Evolutionary conservation across 1,140 invertebrate genomes (phyloP).

Genomic region (Campodea augens): DNA sequence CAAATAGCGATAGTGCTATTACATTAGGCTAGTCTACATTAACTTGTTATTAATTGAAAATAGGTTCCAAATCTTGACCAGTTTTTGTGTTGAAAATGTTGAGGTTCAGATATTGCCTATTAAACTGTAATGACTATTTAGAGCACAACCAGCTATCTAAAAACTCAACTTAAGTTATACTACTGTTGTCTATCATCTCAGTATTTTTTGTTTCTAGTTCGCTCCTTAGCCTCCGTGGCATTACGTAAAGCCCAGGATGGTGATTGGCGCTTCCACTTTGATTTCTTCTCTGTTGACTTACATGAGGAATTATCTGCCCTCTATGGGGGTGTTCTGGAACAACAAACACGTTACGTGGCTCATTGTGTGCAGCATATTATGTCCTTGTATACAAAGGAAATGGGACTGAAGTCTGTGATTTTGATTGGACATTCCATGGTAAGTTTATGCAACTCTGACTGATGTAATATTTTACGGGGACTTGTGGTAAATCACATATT

Average conservation of each 20-base stretch:
- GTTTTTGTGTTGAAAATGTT: slow-evolving; percentile 1
- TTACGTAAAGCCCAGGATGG: slow-evolving; percentile 49
- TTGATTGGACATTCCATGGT: slow-evolving; percentile 85
- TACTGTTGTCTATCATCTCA: slow-evolving; percentile 6
- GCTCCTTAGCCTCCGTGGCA: slow-evolving; percentile 75
- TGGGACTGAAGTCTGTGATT: slow-evolving; percentile 34
- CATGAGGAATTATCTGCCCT: slow-evolving; percentile 62
- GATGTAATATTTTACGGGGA: not conserved
- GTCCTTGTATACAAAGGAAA: slow-evolving; percentile 38
- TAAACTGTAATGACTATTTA: not conserved
- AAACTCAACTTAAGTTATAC: no score
- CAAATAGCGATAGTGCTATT: slow-evolving; percentile 59
- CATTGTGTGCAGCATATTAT: slow-evolving; percentile 50
- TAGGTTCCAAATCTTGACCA: slow-evolving; percentile 2
- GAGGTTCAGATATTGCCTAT: not conserved
- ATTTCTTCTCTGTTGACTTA: slow-evolving; percentile 68
- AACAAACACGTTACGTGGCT: slow-evolving; percentile 57
- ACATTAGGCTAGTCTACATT: no score
- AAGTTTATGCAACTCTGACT: slow-evolving; percentile 22
- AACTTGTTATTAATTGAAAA: not conserved
- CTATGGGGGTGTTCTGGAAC: slow-evolving; percentile 52
- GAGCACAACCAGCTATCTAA: no score
- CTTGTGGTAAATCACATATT: slow-evolving; percentile 4
- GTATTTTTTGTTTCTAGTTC: slow-evolving; percentile 31
- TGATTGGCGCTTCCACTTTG: slow-evolving; percentile 47